These are phyloP conservation scores for Vandiemenella viatica DNA, from an alignment of 2,888 invertebrate species.

Conservation along the genomic window DNA sequence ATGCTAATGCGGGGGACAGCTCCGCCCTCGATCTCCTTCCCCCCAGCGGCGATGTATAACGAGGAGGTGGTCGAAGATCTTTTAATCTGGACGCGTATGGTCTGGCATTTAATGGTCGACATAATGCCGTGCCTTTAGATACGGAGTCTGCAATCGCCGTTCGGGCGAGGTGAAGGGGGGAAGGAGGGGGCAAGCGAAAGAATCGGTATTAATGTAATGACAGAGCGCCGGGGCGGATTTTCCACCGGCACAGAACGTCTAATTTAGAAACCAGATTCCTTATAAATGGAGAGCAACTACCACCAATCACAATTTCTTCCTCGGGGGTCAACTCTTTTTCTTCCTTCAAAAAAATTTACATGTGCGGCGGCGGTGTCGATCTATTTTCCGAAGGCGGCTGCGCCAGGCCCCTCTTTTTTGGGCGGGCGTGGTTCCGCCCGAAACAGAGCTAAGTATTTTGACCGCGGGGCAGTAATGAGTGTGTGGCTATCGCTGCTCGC, in stretches of 20 bases:
- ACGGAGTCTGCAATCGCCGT: conserved; percentile 5
- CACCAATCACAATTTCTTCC: conserved; percentile 13
- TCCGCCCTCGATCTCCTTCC: background rate
- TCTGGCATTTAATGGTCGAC: conserved; percentile 1
- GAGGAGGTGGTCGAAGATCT: conserved; percentile 10
- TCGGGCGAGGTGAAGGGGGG: too few relatives aligned
- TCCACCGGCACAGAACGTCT: conserved; percentile 11
- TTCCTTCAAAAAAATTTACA: too few relatives aligned
- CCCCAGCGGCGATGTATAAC: too few relatives aligned
- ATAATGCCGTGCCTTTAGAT: conserved; percentile 9
- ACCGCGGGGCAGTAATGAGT: too few relatives aligned
- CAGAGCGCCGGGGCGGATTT: conserved; percentile 3
- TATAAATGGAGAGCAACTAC: conserved; percentile 9
- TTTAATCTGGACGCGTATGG: conserved; percentile 12
- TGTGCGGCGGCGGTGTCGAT: too few relatives aligned
- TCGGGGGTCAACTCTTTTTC: too few relatives aligned
- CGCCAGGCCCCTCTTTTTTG: too few relatives aligned
- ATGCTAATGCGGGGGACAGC: background rate
- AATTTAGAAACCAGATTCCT: conserved; percentile 15
- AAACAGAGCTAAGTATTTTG: too few relatives aligned
- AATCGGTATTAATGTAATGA: conserved; percentile 16
- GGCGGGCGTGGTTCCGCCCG: too few relatives aligned
- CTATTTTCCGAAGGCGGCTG: too few relatives aligned
- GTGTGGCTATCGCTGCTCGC: too few relatives aligned
- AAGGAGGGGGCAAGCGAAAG: too few relatives aligned